Evolutionary conservation across 2,888 invertebrate species (phyloP), one percentile per base, ranked within the genome.

Genomic region (Dascillus cervinus): DNA sequence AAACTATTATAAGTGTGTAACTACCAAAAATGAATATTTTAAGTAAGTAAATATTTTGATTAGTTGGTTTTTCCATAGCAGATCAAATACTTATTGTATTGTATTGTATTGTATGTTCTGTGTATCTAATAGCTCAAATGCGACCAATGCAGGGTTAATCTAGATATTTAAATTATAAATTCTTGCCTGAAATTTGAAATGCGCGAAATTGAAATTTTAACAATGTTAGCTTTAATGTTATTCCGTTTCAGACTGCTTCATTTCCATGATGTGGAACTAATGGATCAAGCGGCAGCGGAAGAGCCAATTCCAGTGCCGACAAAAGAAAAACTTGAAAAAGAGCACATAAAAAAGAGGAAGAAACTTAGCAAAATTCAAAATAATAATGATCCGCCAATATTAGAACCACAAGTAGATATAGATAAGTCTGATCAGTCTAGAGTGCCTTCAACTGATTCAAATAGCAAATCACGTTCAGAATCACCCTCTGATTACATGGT

Each of bases 261-360:
- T 62, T 77, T 79, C 48, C 77, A 83, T 62, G 80, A 85, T 51
- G 71, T 85, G 32, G 75, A 77, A 49, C 66, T 73, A 5, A 72
- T 75, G 41, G 79, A 76, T 1, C 71, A 72, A 34, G 67, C 70
- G 1, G 71, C 72, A 6, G 64, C 66, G 1, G 70, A 71, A 32
- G 73, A 72, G 37, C 62, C 64, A 6, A 58, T 64, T 20, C 44
- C 55, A 3, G 55, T 58, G 3, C 62, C 63, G 3, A 47, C 49
- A 19, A 60, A 56, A 43, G 56, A 62, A 34, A 55, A 52, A 20
- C 41, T 45, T 13, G 42, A 49, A 24, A 51, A 58, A 29, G 52
- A 62, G 13, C 37, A 34, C 41, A 64, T 52, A 52, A 69, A 62
- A 46, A 50, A 27, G 54, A 64, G 39, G 54, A 57, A 26, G 56